Percentiles rank a stretch among this genome's conserved stretches.
Evolutionary conservation across 92 coral and sea anemone genomes (phyloP).

Genomic region (Galaxea fascicularis): DNA sequence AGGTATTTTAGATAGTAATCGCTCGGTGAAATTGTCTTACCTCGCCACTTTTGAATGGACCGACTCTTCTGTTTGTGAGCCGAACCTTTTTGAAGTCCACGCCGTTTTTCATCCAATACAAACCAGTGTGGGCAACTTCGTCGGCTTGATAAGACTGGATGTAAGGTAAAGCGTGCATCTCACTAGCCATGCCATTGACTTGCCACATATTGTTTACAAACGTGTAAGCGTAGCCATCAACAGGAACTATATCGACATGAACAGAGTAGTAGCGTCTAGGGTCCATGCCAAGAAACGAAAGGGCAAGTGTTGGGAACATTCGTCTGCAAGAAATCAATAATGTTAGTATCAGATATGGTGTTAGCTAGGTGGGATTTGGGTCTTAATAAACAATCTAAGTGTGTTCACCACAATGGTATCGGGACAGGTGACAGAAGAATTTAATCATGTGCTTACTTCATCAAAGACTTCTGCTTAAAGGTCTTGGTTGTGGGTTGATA

Average conservation of each 20-base stretch:
- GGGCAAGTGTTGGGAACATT: conserved; percentile 88
- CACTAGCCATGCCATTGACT: conserved; percentile 84
- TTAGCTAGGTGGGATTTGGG: conserved; percentile 18
- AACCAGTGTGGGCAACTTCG: conserved; percentile 78
- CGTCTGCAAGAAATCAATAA: conserved; percentile 65
- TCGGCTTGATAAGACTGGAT: conserved; percentile 91
- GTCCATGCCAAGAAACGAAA: conserved; percentile 86
- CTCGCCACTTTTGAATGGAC: conserved; percentile 86
- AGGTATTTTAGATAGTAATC: conserved; percentile 1
- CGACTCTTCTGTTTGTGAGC: conserved; percentile 79
- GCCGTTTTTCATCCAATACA: conserved; percentile 94
- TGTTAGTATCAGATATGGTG: conserved; percentile 11
- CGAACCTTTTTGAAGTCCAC: conserved; percentile 89
- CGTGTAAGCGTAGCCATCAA: conserved; percentile 88
- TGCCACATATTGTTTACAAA: conserved; percentile 88
- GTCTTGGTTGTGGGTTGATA: not conserved
- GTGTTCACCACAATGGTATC: conserved; percentile 20
- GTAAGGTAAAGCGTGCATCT: conserved; percentile 74
- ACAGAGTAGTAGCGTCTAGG: conserved; percentile 71
- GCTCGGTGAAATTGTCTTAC: conserved; percentile 28
- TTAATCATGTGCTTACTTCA: conserved; percentile 18
- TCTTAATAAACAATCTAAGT: conserved; percentile 23
- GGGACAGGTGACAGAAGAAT: conserved; percentile 17
- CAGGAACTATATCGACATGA: conserved; percentile 81
- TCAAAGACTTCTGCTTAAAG: conserved; percentile 15